Evolutionary conservation across 1,140 invertebrate species (phyloP).

Genomic region (Papilio dardanus): DNA sequence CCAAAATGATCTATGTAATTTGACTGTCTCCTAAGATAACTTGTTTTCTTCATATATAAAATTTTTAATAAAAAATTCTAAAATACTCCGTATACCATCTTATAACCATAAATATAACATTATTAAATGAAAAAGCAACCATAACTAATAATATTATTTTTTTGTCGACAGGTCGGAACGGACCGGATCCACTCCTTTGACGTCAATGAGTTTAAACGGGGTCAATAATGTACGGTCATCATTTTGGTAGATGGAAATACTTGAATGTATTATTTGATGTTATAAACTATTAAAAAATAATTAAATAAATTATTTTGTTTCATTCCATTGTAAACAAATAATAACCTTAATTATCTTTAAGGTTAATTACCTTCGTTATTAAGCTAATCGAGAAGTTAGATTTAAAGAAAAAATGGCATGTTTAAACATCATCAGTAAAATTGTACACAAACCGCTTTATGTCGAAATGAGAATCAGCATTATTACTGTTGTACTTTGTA

Average conservation of each 20-base stretch:
- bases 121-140: neutral
- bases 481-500: too few relatives aligned
- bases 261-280: constrained; percentile 14
- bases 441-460: too few relatives aligned
- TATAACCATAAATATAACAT: neutral
- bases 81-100: neutral
- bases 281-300: constrained; percentile 10
- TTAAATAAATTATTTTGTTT: constrained; percentile 1
- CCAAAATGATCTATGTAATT: too few relatives aligned
- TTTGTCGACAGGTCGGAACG: constrained; percentile 51
- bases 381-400: too few relatives aligned
- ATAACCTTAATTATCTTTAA: neutral
- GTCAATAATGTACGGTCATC: constrained; percentile 36
- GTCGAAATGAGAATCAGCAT: too few relatives aligned
- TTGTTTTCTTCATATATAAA: too few relatives aligned
- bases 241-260: constrained; percentile 39
- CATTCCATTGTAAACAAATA: constrained; percentile 1
- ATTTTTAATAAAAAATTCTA: neutral
- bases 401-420: too few relatives aligned
- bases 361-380: neutral
- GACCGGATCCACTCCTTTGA: constrained; percentile 46
- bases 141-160: constrained; percentile 41
- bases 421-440: too few relatives aligned
- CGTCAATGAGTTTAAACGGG: constrained; percentile 46
- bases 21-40: too few relatives aligned